Evolutionary conservation across 2,888 invertebrate species (phyloP).

Genomic region (Lycia hirtaria): DNA sequence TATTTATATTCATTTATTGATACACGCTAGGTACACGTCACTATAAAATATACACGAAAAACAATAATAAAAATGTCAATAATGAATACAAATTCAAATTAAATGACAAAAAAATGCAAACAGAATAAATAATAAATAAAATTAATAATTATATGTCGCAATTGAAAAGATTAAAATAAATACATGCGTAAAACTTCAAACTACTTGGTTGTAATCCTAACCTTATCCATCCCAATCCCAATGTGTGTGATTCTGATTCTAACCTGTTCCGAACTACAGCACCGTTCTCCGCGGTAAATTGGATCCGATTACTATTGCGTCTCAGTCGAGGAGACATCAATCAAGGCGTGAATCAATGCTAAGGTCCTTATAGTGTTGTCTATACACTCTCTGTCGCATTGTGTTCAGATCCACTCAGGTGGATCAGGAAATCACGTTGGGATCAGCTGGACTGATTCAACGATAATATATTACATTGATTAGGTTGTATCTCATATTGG

Average conservation of each 20-base stretch:
- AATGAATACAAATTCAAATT: too few species aligned
- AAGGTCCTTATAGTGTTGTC: slow-evolving; percentile 53
- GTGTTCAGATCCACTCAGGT: slow-evolving; percentile 8
- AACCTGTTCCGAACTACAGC: not conserved
- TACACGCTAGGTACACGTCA: too few species aligned
- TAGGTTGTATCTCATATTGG: too few species aligned
- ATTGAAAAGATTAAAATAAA: too few species aligned
- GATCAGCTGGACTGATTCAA: slow-evolving; percentile 8
- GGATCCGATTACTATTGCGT: slow-evolving; percentile 58
- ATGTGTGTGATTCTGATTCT: not conserved
- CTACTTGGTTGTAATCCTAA: not conserved
- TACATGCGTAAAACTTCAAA: too few species aligned
- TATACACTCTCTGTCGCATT: slow-evolving; percentile 33
- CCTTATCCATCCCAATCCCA: not conserved
- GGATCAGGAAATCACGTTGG: slow-evolving; percentile 35
- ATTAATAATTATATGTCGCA: too few species aligned
- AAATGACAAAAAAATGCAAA: too few species aligned
- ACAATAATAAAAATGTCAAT: too few species aligned
- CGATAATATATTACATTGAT: not conserved
- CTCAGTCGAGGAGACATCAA: slow-evolving; percentile 60
- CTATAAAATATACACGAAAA: too few species aligned
- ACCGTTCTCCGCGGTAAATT: slow-evolving; percentile 47
- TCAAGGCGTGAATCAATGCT: slow-evolving; percentile 62
- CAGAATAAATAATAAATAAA: too few species aligned
- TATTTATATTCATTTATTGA: too few species aligned